These are phyloP conservation scores for Epinotia ramella DNA, from an alignment of 2,888 invertebrate species.

Conservation along the genomic window DNA sequence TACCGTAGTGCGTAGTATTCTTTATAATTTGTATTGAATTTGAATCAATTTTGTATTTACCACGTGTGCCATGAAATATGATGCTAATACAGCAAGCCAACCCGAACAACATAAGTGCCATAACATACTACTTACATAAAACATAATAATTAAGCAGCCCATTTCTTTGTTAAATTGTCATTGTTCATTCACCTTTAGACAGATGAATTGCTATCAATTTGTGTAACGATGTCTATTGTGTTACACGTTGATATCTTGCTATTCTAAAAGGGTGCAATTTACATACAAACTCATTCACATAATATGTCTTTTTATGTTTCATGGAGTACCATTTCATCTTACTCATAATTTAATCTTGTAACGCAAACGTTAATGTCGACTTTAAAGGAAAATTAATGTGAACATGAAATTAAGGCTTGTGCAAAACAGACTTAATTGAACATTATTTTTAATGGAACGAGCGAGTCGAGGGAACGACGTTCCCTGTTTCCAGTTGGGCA, in stretches of 20 bases:
- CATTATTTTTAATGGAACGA: not conserved
- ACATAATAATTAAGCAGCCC: not conserved
- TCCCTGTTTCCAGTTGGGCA: too few relatives aligned
- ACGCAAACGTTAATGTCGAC: not conserved
- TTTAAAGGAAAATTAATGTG: not conserved
- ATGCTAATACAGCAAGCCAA: too few relatives aligned
- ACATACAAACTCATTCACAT: not conserved
- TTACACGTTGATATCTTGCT: not conserved
- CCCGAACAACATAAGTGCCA: not conserved
- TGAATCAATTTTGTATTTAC: too few relatives aligned
- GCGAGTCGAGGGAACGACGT: too few relatives aligned
- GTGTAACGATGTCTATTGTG: not conserved
- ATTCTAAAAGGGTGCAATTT: not conserved
- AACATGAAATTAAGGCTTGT: not conserved
- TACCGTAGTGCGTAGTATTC: too few relatives aligned
- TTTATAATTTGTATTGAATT: too few relatives aligned
- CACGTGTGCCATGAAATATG: too few relatives aligned
- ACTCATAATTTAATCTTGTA: not conserved
- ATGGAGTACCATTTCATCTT: not conserved
- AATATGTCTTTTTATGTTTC: not conserved
- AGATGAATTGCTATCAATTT: not conserved
- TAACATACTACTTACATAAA: too few relatives aligned
- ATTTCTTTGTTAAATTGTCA: not conserved
- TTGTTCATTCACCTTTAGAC: constrained; percentile 10
- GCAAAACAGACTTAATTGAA: not conserved